Conservation (phyloP, 2,888 invertebrate genomes). For the Parnassius smintheus region DNA sequence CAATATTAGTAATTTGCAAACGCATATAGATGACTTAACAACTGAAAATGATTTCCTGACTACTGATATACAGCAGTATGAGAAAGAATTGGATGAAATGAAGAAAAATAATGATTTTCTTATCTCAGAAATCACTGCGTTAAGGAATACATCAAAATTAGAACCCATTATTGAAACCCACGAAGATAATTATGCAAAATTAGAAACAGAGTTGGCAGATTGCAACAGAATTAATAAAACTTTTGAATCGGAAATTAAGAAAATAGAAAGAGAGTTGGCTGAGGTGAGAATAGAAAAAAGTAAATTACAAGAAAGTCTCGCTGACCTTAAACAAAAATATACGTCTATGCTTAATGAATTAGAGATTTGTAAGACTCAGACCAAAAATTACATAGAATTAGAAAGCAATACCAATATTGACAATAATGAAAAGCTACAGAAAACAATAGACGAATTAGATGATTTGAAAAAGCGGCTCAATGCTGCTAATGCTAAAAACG, state of each 20-base stretch:
- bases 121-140: conserved; percentile 83
- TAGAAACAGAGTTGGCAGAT: conserved; percentile 85
- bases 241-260: conserved; percentile 81
- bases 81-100: conserved; percentile 83
- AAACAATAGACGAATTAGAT: conserved; percentile 62
- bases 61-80: conserved; percentile 73
- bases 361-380: conserved; percentile 65
- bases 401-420: conserved; percentile 61
- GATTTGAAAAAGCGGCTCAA: conserved; percentile 64
- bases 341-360: conserved; percentile 71
- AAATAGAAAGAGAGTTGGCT: conserved; percentile 78
- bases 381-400: conserved; percentile 70
- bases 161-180: conserved; percentile 87
- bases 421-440: conserved; percentile 48
- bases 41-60: conserved; percentile 74
- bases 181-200: conserved; percentile 83
- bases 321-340: conserved; percentile 77
- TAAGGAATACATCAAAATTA: conserved; percentile 83
- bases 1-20: conserved; percentile 73
- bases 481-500: conserved; percentile 62
- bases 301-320: conserved; percentile 74
- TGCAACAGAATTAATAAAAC: conserved; percentile 79
- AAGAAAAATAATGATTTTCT: conserved; percentile 87
- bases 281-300: conserved; percentile 66
- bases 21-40: conserved; percentile 79